Conservation (phyloP, 2,113 vertebrate species). For the Macquaria ambigua region DNA sequence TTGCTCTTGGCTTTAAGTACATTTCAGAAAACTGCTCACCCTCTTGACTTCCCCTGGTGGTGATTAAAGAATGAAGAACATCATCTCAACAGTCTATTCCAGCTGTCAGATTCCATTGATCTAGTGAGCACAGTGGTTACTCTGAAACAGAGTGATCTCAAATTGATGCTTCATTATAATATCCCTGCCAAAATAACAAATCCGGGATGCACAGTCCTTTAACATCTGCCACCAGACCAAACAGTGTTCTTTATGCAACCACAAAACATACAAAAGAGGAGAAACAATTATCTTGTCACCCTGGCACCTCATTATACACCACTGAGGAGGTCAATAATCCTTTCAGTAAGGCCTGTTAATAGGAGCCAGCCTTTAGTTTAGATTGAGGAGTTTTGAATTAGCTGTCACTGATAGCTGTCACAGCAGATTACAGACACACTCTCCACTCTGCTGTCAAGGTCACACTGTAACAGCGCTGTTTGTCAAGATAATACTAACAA, state of each 20-base stretch:
- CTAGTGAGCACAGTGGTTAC: not conserved
- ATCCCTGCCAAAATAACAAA: not conserved
- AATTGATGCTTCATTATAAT: not conserved
- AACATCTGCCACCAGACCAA: not conserved
- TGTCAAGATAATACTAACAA: not conserved
- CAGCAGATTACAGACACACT: conserved; percentile 67
- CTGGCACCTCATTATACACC: conserved; percentile 88
- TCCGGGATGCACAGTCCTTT: not conserved
- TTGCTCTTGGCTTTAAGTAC: no score
- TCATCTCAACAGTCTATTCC: not conserved
- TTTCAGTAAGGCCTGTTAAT: conserved; percentile 92
- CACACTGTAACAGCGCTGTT: not conserved
- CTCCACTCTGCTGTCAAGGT: conserved; percentile 26
- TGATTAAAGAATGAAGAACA: not conserved
- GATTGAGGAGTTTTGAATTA: conserved; percentile 92
- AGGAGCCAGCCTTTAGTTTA: conserved; percentile 89
- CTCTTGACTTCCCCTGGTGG: not conserved
- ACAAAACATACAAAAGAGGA: conserved; percentile 50
- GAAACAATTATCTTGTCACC: conserved; percentile 90
- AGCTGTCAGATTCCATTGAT: not conserved
- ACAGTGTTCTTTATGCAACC: not conserved
- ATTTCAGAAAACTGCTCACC: no score
- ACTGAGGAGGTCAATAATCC: conserved; percentile 92
- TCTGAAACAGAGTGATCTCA: not conserved
- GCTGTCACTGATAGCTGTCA: conserved; percentile 89